A percentile compares a stretch with the other conserved stretches of the same genome.
These are phyloP conservation scores for Ramphastos sulfuratus DNA, from an alignment of 2,113 vertebrate species.

Conservation along the genomic window DNA sequence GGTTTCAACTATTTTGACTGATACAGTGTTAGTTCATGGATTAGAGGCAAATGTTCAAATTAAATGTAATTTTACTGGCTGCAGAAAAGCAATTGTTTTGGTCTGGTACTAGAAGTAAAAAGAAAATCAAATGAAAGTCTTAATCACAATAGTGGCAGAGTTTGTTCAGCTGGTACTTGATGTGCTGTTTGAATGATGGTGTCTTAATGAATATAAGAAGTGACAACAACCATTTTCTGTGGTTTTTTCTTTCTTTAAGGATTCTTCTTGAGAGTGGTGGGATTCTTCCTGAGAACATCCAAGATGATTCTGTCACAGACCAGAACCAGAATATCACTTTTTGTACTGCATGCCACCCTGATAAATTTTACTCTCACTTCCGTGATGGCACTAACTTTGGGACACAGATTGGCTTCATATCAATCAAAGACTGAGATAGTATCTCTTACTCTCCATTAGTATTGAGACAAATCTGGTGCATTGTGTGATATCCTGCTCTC, in stretches of 20 bases:
- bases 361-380: conserved; percentile 88
- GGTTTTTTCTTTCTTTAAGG: conserved; percentile 66
- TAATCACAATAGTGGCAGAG: background rate
- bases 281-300: conserved; percentile 84
- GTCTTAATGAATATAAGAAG: background rate
- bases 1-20: background rate
- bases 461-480: background rate
- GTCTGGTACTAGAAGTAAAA: background rate
- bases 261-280: conserved; percentile 88
- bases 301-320: conserved; percentile 76
- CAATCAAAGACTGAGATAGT: conserved; percentile 76
- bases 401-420: conserved; percentile 91
- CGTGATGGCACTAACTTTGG: conserved; percentile 90
- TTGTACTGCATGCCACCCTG: conserved; percentile 88
- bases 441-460: background rate
- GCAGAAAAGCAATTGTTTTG: background rate
- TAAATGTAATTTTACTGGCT: background rate
- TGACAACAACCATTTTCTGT: background rate
- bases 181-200: background rate
- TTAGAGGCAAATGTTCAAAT: background rate
- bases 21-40: background rate
- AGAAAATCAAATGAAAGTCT: background rate
- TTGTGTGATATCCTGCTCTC: background rate
- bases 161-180: background rate
- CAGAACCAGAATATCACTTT: conserved; percentile 75